phyloP scores from a whole-genome alignment of 2,113 vertebrate species.

The Coracopsis vasa region DNA sequence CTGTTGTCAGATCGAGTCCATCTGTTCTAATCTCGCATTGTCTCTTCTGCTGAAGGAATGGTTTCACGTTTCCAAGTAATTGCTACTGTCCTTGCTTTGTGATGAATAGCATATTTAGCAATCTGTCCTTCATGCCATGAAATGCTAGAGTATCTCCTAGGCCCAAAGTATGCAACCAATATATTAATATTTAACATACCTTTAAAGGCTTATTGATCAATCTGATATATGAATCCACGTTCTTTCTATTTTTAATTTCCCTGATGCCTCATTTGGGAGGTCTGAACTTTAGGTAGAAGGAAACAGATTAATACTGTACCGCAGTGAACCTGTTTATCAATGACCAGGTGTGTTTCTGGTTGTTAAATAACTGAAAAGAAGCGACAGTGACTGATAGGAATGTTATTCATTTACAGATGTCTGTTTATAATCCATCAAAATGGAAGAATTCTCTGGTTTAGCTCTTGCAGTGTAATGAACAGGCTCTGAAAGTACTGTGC shows the following conservation, averaged over 20 bases:
- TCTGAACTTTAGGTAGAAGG: neutral
- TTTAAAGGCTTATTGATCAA: neutral
- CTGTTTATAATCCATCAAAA: neutral
- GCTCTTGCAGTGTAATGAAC: neutral
- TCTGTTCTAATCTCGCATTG: conserved; percentile 29
- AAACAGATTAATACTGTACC: neutral
- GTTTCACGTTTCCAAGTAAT: conserved; percentile 54
- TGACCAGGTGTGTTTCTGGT: neutral
- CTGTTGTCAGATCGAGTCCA: conserved; percentile 55
- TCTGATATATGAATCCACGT: neutral
- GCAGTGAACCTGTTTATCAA: neutral
- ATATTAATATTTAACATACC: neutral
- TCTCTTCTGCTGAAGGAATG: conserved; percentile 18
- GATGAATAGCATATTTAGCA: conserved; percentile 23
- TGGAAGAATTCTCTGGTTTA: neutral
- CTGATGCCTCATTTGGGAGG: neutral
- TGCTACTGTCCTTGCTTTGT: conserved; percentile 16
- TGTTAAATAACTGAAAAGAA: neutral
- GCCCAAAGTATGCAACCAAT: neutral
- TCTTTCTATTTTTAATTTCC: neutral
- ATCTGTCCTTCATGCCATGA: neutral
- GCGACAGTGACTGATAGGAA: neutral
- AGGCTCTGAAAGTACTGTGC: neutral
- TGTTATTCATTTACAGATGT: neutral
- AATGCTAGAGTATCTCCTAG: neutral